phyloP scores from a whole-genome alignment of 2,797 vertebrate species.

The Bufotes viridis region DNA sequence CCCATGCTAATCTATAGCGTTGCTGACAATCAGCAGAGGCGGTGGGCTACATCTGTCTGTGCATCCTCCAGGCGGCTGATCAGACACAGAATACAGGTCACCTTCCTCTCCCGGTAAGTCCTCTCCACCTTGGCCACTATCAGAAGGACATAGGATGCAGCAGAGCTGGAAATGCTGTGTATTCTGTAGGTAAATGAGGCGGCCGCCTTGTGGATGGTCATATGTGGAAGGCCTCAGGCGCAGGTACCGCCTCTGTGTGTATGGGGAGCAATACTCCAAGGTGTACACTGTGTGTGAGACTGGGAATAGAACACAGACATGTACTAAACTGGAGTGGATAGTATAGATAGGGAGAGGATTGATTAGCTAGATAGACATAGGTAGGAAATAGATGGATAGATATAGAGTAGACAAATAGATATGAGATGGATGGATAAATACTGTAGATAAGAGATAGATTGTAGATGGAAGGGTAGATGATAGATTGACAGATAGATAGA shows the following conservation, averaged over 20 bases:
- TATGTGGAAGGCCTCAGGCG: constrained; percentile 67
- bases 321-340: too few relatives aligned
- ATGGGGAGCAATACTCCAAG: not conserved
- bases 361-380: too few relatives aligned
- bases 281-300: not conserved
- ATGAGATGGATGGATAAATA: too few relatives aligned
- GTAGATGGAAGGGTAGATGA: too few relatives aligned
- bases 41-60: constrained; percentile 77
- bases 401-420: too few relatives aligned
- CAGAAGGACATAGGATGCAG: not conserved
- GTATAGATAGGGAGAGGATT: too few relatives aligned
- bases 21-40: constrained; percentile 77
- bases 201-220: constrained; percentile 62
- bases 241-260: constrained; percentile 40
- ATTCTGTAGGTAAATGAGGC: not conserved
- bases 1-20: constrained; percentile 85
- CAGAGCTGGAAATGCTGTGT: not conserved
- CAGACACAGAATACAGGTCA: constrained; percentile 53
- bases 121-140: constrained; percentile 35
- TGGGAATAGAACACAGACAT: too few relatives aligned
- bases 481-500: too few relatives aligned
- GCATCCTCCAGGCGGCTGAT: constrained; percentile 56
- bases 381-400: too few relatives aligned
- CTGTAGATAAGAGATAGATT: too few relatives aligned
- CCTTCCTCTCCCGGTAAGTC: constrained; percentile 72